Evolutionary conservation across 2,888 invertebrate species (phyloP).

Genomic region (Hoplodrina blanda): DNA sequence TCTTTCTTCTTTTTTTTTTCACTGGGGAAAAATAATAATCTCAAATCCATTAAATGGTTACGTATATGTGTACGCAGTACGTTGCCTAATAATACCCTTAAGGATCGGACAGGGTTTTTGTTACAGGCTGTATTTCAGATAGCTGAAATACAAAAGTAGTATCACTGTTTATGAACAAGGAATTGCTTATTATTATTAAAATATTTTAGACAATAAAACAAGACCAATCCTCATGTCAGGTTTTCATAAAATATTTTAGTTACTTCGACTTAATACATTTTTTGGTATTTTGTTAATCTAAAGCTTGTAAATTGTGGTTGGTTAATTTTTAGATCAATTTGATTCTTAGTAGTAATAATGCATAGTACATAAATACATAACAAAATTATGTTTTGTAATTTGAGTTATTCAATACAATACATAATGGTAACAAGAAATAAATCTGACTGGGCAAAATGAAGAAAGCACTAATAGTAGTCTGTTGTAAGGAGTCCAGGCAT

Average conservation of each 20-base stretch:
- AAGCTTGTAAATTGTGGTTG: neutral
- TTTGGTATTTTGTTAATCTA: neutral
- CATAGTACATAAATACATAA: neutral
- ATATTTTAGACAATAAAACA: neutral
- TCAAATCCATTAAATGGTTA: too few relatives aligned
- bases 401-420: neutral
- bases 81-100: too few relatives aligned
- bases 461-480: neutral
- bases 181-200: neutral
- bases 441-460: neutral
- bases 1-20: too few relatives aligned
- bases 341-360: neutral
- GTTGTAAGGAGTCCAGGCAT: neutral
- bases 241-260: neutral
- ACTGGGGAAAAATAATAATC: too few relatives aligned
- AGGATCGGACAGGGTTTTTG: too few relatives aligned
- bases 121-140: slow-evolving; percentile 9
- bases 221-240: neutral
- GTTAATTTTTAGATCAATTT: neutral
- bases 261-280: neutral
- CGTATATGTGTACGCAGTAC: too few relatives aligned
- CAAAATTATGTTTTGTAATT: neutral
- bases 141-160: slow-evolving; percentile 5
- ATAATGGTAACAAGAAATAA: neutral
- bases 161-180: slow-evolving; percentile 11